Conservation (phyloP, 2,888 invertebrate species). For the Aromia moschata region DNA sequence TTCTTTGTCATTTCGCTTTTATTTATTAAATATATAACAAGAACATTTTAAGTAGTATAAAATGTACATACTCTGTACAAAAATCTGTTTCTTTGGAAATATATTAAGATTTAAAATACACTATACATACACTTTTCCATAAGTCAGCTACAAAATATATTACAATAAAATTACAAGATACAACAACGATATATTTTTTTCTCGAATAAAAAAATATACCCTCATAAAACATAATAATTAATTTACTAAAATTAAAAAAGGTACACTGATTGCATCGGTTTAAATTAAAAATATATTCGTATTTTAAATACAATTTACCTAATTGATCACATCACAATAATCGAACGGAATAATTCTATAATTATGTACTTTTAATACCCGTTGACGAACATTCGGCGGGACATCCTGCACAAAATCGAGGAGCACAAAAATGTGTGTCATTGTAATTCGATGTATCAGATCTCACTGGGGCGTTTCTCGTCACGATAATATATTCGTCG, state of each 20-base stretch:
- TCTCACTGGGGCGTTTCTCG: conserved; percentile 32
- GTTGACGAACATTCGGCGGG: conserved; percentile 52
- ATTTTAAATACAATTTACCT: conserved; percentile 59
- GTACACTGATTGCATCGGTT: conserved; percentile 58
- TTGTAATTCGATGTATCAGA: conserved; percentile 43
- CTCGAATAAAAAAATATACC: conserved; percentile 58
- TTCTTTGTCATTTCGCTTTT: conserved; percentile 42
- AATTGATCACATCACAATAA: conserved; percentile 57
- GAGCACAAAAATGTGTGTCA: conserved; percentile 23
- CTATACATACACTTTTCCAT: conserved; percentile 59
- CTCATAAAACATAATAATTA: conserved; percentile 50
- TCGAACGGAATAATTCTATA: conserved; percentile 60
- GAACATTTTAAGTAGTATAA: conserved; percentile 60
- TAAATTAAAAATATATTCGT: conserved; percentile 55
- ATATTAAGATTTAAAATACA: conserved; percentile 60
- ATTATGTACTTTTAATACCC: conserved; percentile 62
- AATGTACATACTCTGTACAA: conserved; percentile 60
- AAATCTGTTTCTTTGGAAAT: conserved; percentile 61
- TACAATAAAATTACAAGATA: conserved; percentile 60
- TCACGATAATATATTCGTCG: conserved; percentile 19
- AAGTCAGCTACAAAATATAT: conserved; percentile 57
- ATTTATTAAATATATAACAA: conserved; percentile 63
- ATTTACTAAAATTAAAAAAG: conserved; percentile 55
- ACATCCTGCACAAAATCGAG: conserved; percentile 35
- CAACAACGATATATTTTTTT: conserved; percentile 60